phyloP scores from a whole-genome alignment of 1,140 invertebrate genomes.

The Drosophila repletoides region DNA sequence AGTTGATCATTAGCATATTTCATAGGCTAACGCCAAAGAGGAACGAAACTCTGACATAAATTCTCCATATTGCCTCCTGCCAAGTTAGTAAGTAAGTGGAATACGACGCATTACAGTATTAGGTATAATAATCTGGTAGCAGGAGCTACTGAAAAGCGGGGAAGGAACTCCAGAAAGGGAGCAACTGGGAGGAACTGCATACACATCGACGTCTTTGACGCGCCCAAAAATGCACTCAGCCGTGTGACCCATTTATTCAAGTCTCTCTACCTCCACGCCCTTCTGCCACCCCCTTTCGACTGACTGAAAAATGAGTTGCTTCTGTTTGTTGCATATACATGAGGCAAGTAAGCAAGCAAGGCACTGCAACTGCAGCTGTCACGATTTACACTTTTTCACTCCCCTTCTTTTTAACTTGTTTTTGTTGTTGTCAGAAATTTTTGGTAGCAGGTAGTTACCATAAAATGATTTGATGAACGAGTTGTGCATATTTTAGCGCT shows the following conservation, averaged over 20 bases:
- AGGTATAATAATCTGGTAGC: slow-evolving; percentile 22
- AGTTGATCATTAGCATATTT: slow-evolving; percentile 81
- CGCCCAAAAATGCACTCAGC: slow-evolving; percentile 76
- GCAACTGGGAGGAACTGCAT: neutral
- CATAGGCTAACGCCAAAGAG: slow-evolving; percentile 50
- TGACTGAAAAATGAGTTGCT: slow-evolving; percentile 47
- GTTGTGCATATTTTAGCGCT: slow-evolving; percentile 44
- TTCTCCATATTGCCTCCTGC: slow-evolving; percentile 31
- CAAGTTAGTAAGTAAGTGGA: slow-evolving; percentile 4
- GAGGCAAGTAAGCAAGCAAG: slow-evolving; percentile 17
- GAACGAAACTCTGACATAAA: slow-evolving; percentile 35
- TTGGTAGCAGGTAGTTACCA: slow-evolving; percentile 48
- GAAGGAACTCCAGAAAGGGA: neutral
- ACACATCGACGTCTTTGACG: slow-evolving; percentile 72
- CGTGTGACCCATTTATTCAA: slow-evolving; percentile 73
- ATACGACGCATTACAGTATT: slow-evolving; percentile 7
- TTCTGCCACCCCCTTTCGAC: no score
- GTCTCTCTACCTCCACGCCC: no score
- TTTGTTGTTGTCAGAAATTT: slow-evolving; percentile 19
- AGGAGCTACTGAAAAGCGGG: neutral
- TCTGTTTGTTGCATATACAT: slow-evolving; percentile 52
- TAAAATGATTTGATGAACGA: slow-evolving; percentile 79
- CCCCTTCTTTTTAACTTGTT: slow-evolving; percentile 4
- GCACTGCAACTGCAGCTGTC: slow-evolving; percentile 9
- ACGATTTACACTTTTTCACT: neutral